Conservation (phyloP, 1,140 invertebrate species). For the Platorchestia sp. region DNA sequence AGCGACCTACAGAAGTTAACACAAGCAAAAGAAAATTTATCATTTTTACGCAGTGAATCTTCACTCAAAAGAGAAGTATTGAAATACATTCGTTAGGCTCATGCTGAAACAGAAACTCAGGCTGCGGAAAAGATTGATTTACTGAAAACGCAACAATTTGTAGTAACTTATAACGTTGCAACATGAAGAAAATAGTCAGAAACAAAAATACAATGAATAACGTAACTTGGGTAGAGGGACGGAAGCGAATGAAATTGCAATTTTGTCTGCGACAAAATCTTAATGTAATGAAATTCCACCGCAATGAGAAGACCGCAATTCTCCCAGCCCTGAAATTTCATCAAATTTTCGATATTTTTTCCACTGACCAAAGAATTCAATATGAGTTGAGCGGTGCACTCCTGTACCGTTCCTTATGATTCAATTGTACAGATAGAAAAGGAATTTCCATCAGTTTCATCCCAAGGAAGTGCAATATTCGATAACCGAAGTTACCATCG, state of each 20-base stretch:
- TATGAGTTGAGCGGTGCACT: background rate
- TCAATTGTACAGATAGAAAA: background rate
- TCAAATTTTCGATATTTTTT: background rate
- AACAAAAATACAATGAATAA: too few species aligned
- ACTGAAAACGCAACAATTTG: too few species aligned
- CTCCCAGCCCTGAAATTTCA: background rate
- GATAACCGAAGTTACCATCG: background rate
- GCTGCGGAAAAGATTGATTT: too few species aligned
- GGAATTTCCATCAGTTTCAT: background rate
- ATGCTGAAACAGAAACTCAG: too few species aligned
- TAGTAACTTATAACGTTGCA: too few species aligned
- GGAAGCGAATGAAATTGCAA: background rate
- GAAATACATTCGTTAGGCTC: too few species aligned
- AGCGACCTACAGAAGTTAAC: too few species aligned
- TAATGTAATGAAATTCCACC: background rate
- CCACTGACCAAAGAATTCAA: background rate
- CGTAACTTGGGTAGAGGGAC: background rate
- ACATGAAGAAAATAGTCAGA: too few species aligned
- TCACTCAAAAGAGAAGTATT: too few species aligned
- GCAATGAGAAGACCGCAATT: background rate
- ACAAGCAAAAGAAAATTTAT: too few species aligned
- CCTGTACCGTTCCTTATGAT: background rate
- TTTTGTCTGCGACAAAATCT: background rate
- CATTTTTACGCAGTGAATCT: too few species aligned
- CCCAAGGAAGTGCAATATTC: background rate